Conservation (phyloP, 2,888 invertebrate genomes). For the Nematopogon swammerdamellus region DNA sequence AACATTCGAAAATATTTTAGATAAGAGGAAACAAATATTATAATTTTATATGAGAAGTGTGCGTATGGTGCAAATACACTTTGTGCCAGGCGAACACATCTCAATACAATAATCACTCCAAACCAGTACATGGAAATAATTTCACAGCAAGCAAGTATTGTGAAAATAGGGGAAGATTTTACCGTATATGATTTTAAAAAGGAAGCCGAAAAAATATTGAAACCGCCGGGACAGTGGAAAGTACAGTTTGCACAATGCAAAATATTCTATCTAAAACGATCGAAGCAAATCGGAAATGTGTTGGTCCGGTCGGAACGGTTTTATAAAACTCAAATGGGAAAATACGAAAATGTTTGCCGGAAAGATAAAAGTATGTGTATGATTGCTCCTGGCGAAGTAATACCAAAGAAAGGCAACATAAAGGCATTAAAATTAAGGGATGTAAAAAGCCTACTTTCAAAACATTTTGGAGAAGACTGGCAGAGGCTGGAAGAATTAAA, state of each 20-base stretch:
- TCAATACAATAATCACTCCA: constrained; percentile 11
- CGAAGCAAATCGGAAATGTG: constrained; percentile 10
- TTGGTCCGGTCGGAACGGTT: constrained; percentile 10
- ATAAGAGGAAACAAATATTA: no score
- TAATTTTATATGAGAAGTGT: no score
- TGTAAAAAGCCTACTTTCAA: constrained; percentile 9
- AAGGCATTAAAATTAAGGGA: constrained; percentile 12
- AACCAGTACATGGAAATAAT: constrained; percentile 10
- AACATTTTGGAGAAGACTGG: constrained; percentile 9
- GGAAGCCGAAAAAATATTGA: constrained; percentile 8
- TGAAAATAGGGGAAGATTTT: constrained; percentile 12
- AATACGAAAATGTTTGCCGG: constrained; percentile 8
- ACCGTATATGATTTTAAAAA: constrained; percentile 10
- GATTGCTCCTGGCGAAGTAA: constrained; percentile 1
- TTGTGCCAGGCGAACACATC: no score
- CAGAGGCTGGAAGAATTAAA: no score
- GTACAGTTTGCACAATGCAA: constrained; percentile 12
- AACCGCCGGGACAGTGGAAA: constrained; percentile 10
- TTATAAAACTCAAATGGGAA: constrained; percentile 10
- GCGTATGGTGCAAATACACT: no score
- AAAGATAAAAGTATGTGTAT: constrained; percentile 8
- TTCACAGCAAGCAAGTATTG: constrained; percentile 8
- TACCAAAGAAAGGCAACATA: constrained; percentile 6
- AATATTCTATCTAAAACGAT: constrained; percentile 6
- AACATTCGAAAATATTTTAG: no score